Evolutionary conservation across 2,113 vertebrate species (phyloP).

Genomic region (Bolborhynchus lineola): DNA sequence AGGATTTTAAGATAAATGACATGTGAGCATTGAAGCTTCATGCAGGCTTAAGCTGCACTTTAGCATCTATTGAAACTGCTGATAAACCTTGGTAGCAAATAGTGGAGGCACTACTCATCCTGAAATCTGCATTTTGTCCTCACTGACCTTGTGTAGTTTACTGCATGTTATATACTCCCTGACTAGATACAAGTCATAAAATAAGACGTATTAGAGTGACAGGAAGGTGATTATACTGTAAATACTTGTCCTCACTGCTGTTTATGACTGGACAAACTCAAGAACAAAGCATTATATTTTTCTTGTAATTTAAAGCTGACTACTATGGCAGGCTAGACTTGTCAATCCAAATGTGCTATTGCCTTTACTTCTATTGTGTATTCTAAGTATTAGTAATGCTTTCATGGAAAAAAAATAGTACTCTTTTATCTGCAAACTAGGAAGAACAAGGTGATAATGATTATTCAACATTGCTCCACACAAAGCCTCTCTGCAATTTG

Average conservation of each 20-base stretch:
- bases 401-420: neutral
- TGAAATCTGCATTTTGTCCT: neutral
- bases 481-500: neutral
- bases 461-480: neutral
- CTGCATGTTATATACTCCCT: neutral
- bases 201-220: neutral
- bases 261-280: neutral
- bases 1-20: no score
- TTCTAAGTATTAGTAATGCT: neutral
- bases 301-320: neutral
- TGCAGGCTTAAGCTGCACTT: neutral
- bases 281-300: neutral
- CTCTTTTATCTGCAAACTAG: neutral
- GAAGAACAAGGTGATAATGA: neutral
- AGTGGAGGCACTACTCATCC: neutral
- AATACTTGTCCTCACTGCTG: neutral
- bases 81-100: neutral
- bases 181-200: neutral
- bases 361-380: neutral
- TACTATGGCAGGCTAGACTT: neutral
- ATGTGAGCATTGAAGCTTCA: no score
- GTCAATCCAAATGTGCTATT: neutral
- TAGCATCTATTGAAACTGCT: neutral
- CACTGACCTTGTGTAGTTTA: neutral
- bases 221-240: neutral